A percentile compares a stretch with the other conserved stretches of the same genome.
Conservation (phyloP, 2,888 invertebrate species). For the Calephelis perditalis region DNA sequence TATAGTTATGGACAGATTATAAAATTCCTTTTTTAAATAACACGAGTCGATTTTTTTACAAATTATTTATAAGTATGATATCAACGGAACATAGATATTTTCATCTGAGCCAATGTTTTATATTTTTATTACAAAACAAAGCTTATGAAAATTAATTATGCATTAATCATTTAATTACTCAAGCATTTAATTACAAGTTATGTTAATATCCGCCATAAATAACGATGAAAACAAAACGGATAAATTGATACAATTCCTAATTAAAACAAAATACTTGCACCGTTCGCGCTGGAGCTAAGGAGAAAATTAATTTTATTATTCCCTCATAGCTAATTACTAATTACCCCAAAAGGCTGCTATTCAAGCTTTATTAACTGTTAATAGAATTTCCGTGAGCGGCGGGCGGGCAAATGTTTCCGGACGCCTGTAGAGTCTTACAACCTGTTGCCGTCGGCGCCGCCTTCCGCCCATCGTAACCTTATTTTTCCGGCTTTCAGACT, state of each 20-base stretch:
- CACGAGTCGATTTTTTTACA: too few relatives aligned
- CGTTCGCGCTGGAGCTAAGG: slow-evolving; percentile 23
- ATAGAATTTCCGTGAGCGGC: slow-evolving; percentile 55
- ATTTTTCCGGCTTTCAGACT: slow-evolving; percentile 26
- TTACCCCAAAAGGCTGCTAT: slow-evolving; percentile 53
- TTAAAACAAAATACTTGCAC: slow-evolving; percentile 24
- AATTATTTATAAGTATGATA: too few relatives aligned
- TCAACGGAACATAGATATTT: too few relatives aligned
- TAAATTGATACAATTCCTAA: slow-evolving; percentile 23
- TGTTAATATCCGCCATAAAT: not conserved
- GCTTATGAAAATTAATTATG: too few relatives aligned
- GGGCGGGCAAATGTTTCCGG: slow-evolving; percentile 41
- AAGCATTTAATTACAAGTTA: not conserved
- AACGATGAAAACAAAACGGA: not conserved
- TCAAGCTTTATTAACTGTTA: slow-evolving; percentile 62
- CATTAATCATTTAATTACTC: not conserved
- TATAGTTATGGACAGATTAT: too few relatives aligned
- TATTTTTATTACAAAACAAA: too few relatives aligned
- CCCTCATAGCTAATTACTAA: slow-evolving; percentile 57
- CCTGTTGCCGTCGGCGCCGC: slow-evolving; percentile 75
- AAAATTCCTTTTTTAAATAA: too few relatives aligned
- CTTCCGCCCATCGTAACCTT: slow-evolving; percentile 66
- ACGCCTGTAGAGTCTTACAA: slow-evolving; percentile 50
- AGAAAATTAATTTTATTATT: slow-evolving; percentile 54
- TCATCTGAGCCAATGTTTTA: too few relatives aligned